Base-by-base conservation (phyloP, 2,797 vertebrate species). In the Aulostomus chinensis region DNA sequence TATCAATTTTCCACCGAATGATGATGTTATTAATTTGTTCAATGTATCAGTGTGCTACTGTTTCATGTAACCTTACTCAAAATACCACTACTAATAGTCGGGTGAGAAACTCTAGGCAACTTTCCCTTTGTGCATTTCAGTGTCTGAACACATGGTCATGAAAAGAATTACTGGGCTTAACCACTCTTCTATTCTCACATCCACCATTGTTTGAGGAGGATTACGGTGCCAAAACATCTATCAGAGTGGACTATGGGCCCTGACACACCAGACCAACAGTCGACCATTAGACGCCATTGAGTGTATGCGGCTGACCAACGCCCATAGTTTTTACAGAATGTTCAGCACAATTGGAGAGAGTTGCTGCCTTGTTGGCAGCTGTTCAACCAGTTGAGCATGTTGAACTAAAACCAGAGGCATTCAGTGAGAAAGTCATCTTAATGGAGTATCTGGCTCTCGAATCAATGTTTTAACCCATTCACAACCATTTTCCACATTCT, bases 151-250 rank as follows among this genome's bases (percentile, higher is more conserved):
- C 46, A 56, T 30, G 40, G 45, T 38, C 68, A 68, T 49, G 63
- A 61, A 37, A 50, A 45, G 50, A 59, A 53, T 39, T 20, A 33
- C 21, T 20, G 49, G 59, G 68, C 43, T 80, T 74, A 73, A 61
- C 41, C 53, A 49, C 66, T 61, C 43, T 58, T 70, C 77, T 72
- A 58, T 75, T 73, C 65, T 68, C 39, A 58, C 67, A 55, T 61
- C 58, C 61, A 43, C 68, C 38, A 78, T 81, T 81, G 81, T 84
- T 72, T 75, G 53, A 72, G 22, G 50, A 73, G 77, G 81, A 84
- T 84, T 84, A 84, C 58, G 32, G 43, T 5, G 46, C 41, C 52
- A 28, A 16, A 57, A 67, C 73, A 60, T 74, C 58, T 41, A 46
- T 66, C 64, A 31, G 48, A 29, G 38, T n/a, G 25, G 55, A 67